phyloP scores from a whole-genome alignment of 2,888 invertebrate species.

The Steinernema scapterisci region DNA sequence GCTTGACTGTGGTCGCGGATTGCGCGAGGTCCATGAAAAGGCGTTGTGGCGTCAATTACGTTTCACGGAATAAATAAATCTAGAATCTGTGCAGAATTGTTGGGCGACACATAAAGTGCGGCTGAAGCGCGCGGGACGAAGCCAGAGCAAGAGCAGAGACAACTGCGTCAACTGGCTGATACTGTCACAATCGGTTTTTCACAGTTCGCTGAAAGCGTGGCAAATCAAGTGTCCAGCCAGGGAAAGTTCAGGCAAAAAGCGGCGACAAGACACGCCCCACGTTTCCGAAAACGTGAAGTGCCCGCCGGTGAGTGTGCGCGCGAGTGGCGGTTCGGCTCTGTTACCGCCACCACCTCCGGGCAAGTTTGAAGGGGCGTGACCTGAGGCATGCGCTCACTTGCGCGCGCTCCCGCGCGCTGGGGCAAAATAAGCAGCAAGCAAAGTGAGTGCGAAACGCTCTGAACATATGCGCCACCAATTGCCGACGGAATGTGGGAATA shows the following conservation, averaged over 20 bases:
- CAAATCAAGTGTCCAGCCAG: neutral
- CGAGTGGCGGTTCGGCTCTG: neutral
- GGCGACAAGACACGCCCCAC: too few relatives aligned
- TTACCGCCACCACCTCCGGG: neutral
- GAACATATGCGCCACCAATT: neutral
- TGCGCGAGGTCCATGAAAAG: neutral
- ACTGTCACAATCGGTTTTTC: conserved; percentile 12
- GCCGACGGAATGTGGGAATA: conserved; percentile 3
- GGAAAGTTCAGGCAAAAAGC: neutral
- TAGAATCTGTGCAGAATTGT: conserved; percentile 1
- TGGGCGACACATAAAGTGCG: neutral
- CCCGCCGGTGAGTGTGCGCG: neutral
- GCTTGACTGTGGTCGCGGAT: neutral
- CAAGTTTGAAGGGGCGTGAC: conserved; percentile 23
- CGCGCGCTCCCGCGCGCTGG: neutral
- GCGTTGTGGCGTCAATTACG: conserved; percentile 19
- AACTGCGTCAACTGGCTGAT: neutral
- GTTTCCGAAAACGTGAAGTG: neutral
- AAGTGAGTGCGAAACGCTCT: conserved; percentile 8
- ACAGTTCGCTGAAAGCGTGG: neutral
- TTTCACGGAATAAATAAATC: conserved; percentile 14
- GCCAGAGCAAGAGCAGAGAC: too few relatives aligned
- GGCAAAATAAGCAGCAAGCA: conserved; percentile 11
- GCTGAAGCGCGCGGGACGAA: too few relatives aligned
- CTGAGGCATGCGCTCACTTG: too few relatives aligned